Base-by-base conservation (phyloP, 2,797 vertebrate genomes). In the Orestias chungarensis region DNA sequence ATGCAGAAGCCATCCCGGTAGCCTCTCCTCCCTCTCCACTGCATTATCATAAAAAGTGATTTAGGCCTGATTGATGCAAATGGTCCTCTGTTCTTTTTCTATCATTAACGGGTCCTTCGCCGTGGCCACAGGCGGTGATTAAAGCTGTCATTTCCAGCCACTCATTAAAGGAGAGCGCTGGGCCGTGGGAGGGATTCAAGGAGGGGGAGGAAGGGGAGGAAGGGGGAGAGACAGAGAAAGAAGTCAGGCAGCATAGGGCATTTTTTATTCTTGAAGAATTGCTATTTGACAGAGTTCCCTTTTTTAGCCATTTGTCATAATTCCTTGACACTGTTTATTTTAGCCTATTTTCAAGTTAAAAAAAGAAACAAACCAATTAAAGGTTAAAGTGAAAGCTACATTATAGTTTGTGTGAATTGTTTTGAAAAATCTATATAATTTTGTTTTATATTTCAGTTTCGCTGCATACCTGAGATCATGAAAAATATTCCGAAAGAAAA, bases 31-130 rank as follows among this genome's bases (percentile, higher is more conserved):
- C 88, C 90, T 95, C 95, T 97, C 95, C 82, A 93, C 94, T 95
- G 95, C 97, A 98, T 99, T 99, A 98, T 97, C 97, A 99, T 99
- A 98, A 99, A 99, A 97, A 98, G 97, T 97, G 96, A 98, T 98
- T 98, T 97, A 97, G 95, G 95, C 94, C 96, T 98, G 97, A 98
- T 97, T 97, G 96, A 97, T 99, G 97, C 96, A 98, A 98, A 98
- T 97, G 95, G 95, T 95, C 95, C 96, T 97, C 94, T 97, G 96
- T 96, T 97, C 97, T 97, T 96, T 75, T 97, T 96, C 95, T 96
- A 95, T 97, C 97, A 97, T 98, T 98, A 98, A 96, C 95, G 93
- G 96, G 95, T 95, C 95, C 95, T 96, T 96, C 81, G 95, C 95
- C 90, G 94, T 96, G 96, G 96, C 97, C 97, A 97, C 96, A 96